These are phyloP conservation scores for Temnopleurus reevesii DNA, from an alignment of 53 echinoderm and acorn worm species.

Conservation along the genomic window DNA sequence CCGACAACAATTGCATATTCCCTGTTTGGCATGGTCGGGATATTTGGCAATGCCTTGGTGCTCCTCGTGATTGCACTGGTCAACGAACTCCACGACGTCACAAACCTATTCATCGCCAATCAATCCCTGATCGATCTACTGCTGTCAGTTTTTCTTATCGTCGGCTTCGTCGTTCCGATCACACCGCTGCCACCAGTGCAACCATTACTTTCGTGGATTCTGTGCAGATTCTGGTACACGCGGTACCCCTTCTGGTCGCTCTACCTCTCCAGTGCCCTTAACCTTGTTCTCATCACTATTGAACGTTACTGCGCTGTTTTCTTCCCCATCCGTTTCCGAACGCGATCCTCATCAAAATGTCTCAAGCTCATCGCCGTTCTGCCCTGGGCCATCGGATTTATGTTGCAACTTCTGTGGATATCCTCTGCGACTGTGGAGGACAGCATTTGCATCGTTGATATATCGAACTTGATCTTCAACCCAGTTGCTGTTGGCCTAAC, in stretches of 20 bases:
- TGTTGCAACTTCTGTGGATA: neutral
- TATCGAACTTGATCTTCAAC: no score
- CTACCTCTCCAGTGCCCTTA: conserved; percentile 31
- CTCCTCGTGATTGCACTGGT: conserved; percentile 15
- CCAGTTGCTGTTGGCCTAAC: neutral
- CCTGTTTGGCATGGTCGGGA: conserved; percentile 18
- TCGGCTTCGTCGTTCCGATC: conserved; percentile 10
- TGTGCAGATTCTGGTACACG: conserved; percentile 63
- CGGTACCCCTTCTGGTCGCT: conserved; percentile 67
- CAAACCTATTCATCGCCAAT: conserved; percentile 51
- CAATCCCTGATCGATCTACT: conserved; percentile 63
- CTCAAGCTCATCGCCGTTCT: neutral
- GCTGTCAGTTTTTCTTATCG: conserved; percentile 33
- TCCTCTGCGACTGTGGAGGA: neutral
- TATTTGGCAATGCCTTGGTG: neutral
- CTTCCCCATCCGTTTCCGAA: conserved; percentile 53
- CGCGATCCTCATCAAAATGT: neutral
- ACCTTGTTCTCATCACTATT: conserved; percentile 34
- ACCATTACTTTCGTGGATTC: no score
- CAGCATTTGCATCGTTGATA: neutral
- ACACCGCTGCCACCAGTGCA: neutral
- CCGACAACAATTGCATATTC: neutral
- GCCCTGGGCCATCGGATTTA: neutral
- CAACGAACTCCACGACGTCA: neutral
- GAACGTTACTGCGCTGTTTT: conserved; percentile 65